Conservation (phyloP, 1,140 invertebrate genomes). For the Dendroctonus ponderosae region DNA sequence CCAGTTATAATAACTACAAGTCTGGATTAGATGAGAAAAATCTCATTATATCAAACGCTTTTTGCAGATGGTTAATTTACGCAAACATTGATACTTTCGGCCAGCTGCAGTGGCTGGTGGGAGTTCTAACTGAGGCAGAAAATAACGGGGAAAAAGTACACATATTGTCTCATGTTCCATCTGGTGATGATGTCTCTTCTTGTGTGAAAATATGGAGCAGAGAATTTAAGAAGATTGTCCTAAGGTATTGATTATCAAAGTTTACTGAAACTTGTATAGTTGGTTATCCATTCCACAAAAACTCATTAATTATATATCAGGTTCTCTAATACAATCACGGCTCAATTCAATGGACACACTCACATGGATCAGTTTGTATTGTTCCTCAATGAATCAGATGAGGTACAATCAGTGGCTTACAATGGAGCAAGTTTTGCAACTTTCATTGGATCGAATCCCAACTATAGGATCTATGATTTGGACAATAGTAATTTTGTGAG, state of each 20-base stretch:
- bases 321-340: constrained; percentile 61
- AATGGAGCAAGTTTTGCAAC: constrained; percentile 76
- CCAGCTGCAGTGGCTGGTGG: constrained; percentile 79
- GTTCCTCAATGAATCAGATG: constrained; percentile 56
- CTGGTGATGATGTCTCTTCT: constrained; percentile 47
- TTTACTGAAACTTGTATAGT: not conserved
- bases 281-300: not conserved
- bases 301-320: constrained; percentile 41
- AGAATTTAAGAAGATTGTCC: constrained; percentile 62
- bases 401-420: constrained; percentile 66
- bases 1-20: too few species aligned
- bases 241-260: constrained; percentile 49
- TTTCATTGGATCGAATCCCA: constrained; percentile 70
- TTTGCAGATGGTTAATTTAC: constrained; percentile 60
- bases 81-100: constrained; percentile 61
- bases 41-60: too few species aligned
- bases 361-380: constrained; percentile 76
- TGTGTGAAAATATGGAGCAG: constrained; percentile 67
- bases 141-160: constrained; percentile 72
- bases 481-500: constrained; percentile 63
- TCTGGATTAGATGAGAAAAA: too few species aligned
- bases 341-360: constrained; percentile 79
- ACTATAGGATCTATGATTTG: constrained; percentile 74
- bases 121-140: constrained; percentile 70
- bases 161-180: constrained; percentile 81